Evolutionary conservation across 2,113 vertebrate species (phyloP).

Genomic region (Catharus bicknelli): DNA sequence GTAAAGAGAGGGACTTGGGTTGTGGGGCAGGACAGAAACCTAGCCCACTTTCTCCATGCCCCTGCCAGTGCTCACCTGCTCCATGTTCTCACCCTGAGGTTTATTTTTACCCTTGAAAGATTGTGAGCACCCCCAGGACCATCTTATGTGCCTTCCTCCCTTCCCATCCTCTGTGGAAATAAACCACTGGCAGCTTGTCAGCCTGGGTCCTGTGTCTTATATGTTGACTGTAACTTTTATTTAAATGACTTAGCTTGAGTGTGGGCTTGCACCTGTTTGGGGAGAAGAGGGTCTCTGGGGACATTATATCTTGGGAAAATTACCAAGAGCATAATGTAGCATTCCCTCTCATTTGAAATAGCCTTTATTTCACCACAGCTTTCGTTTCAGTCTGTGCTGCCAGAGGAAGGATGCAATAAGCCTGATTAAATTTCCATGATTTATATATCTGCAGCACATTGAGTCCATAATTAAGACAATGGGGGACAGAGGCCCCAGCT

Average conservation of each 20-base stretch:
- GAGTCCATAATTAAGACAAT: constrained; percentile 43
- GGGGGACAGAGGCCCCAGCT: constrained; percentile 8
- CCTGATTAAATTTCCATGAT: constrained; percentile 63
- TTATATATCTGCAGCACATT: constrained; percentile 41
- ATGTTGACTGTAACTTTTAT: neutral
- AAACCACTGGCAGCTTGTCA: neutral
- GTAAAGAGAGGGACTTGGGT: neutral
- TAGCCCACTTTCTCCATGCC: neutral
- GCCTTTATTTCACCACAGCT: neutral
- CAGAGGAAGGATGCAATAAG: constrained; percentile 52
- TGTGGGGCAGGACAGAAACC: neutral
- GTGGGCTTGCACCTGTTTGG: neutral
- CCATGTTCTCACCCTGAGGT: accelerated
- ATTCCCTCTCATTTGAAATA: neutral
- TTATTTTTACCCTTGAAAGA: neutral
- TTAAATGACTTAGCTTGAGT: neutral
- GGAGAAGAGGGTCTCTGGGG: neutral
- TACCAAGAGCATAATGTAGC: neutral
- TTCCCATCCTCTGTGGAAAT: neutral
- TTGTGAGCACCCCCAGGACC: neutral
- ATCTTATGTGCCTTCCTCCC: neutral
- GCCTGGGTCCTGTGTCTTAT: neutral
- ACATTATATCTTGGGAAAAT: neutral
- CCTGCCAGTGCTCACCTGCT: neutral
- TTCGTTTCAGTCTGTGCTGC: constrained; percentile 27